phyloP scores from a whole-genome alignment of 2,797 vertebrate genomes.

The Poecilia gillii region DNA sequence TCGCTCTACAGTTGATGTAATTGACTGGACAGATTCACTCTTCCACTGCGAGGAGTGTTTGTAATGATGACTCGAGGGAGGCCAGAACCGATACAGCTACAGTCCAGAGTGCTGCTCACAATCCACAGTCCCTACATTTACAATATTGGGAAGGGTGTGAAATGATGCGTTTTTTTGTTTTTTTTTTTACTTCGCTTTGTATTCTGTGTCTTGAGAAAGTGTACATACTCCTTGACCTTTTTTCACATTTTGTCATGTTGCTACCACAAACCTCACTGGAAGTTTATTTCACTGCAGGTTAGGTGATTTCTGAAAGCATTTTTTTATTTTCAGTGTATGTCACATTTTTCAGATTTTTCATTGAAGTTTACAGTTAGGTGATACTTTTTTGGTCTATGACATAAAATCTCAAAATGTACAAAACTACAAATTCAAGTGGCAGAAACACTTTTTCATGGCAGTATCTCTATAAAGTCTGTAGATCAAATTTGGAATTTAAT shows the following conservation, averaged over 20 bases:
- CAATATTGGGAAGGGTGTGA: background rate
- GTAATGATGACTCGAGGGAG: conserved; percentile 38
- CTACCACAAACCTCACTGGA: background rate
- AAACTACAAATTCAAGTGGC: background rate
- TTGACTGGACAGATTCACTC: conserved; percentile 37
- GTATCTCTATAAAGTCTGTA: background rate
- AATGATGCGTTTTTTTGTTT: background rate
- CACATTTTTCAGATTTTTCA: background rate
- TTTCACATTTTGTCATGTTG: background rate
- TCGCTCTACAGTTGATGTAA: conserved; percentile 43
- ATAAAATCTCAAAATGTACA: background rate
- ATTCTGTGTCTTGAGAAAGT: background rate
- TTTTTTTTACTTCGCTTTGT: background rate
- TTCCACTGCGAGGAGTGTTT: conserved; percentile 26
- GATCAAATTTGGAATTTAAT: background rate
- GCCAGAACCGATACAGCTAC: conserved; percentile 17
- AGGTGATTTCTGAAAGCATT: background rate
- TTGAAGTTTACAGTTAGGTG: background rate
- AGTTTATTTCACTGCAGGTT: no score
- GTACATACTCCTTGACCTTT: background rate
- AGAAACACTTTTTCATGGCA: background rate
- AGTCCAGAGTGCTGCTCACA: conserved; percentile 19
- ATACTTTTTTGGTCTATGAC: background rate
- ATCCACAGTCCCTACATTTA: conserved; percentile 17
- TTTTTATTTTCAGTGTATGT: background rate